Conservation (phyloP, 2,797 vertebrate genomes). For the Lithobates pipiens region DNA sequence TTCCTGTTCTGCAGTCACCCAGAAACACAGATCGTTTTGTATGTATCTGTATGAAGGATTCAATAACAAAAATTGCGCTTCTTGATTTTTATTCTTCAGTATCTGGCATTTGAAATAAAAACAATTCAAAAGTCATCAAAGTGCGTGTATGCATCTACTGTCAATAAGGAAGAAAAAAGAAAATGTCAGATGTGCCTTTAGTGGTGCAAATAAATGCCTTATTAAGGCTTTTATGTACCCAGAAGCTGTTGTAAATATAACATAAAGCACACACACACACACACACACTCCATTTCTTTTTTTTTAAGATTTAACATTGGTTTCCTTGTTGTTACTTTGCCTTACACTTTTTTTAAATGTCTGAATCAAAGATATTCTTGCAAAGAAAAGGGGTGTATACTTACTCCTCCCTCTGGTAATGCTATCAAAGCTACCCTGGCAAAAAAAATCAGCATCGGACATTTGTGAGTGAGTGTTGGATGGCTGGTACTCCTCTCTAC, state of each 20-base stretch:
- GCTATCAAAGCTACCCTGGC: too few species aligned
- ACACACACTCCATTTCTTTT: neutral
- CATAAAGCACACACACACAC: neutral
- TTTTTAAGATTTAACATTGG: neutral
- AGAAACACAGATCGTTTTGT: constrained; percentile 51
- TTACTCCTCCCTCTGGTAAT: too few species aligned
- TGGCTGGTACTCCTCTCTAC: too few species aligned
- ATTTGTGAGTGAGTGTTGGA: too few species aligned
- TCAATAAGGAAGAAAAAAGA: constrained; percentile 39
- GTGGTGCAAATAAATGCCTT: constrained; percentile 65
- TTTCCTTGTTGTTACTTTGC: neutral
- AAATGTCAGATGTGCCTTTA: constrained; percentile 63
- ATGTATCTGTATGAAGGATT: constrained; percentile 57
- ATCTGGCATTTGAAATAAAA: constrained; percentile 70
- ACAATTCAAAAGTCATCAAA: constrained; percentile 68
- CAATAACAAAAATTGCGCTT: constrained; percentile 60
- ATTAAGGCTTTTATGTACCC: constrained; percentile 69
- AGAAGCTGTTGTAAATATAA: constrained; percentile 63
- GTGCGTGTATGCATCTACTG: constrained; percentile 38
- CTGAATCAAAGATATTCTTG: too few species aligned
- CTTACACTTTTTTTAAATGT: neutral
- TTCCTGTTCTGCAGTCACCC: constrained; percentile 48
- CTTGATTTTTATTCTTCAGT: constrained; percentile 56
- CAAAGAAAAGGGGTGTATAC: too few species aligned
- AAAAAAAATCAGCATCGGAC: too few species aligned